These are phyloP conservation scores for Hylyphantes graminicola DNA, from an alignment of 1,140 invertebrate genomes.

Conservation along the genomic window DNA sequence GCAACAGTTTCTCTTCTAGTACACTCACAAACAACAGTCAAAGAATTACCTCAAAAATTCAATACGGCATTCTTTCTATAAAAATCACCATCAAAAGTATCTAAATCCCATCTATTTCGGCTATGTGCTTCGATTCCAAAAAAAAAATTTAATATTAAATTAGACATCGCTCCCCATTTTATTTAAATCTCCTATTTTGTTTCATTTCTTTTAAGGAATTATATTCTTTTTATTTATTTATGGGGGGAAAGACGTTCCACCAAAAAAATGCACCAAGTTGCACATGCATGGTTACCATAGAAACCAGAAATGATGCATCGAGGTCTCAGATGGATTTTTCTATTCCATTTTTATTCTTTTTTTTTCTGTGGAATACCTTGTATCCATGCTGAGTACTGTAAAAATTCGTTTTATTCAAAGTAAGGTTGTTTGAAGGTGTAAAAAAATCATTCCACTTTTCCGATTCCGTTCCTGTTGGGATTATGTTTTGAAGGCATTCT, in stretches of 20 bases:
- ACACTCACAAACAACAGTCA: no score
- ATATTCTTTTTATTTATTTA: slow-evolving; percentile 39
- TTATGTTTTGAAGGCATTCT: no score
- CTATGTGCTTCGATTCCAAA: neutral
- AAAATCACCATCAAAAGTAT: neutral
- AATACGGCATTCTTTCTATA: no score
- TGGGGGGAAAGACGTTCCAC: neutral
- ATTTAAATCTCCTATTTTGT: slow-evolving; percentile 21
- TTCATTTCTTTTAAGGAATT: slow-evolving; percentile 21
- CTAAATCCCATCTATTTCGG: slow-evolving; percentile 25
- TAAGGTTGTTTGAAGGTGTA: neutral
- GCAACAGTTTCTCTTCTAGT: no score
- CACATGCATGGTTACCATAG: neutral
- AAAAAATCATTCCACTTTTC: no score
- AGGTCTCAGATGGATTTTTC: neutral
- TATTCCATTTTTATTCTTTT: neutral
- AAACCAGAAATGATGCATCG: slow-evolving; percentile 21
- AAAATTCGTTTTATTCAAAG: slow-evolving; percentile 29
- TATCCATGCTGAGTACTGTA: slow-evolving; percentile 5
- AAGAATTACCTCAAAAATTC: no score
- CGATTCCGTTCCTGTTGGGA: no score
- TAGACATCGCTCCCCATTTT: slow-evolving; percentile 20
- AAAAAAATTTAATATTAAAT: slow-evolving; percentile 40
- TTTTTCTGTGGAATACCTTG: neutral
- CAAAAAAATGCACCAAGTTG: neutral